Evolutionary conservation across 1,140 invertebrate species (phyloP).

Genomic region (Pararge aegeria): DNA sequence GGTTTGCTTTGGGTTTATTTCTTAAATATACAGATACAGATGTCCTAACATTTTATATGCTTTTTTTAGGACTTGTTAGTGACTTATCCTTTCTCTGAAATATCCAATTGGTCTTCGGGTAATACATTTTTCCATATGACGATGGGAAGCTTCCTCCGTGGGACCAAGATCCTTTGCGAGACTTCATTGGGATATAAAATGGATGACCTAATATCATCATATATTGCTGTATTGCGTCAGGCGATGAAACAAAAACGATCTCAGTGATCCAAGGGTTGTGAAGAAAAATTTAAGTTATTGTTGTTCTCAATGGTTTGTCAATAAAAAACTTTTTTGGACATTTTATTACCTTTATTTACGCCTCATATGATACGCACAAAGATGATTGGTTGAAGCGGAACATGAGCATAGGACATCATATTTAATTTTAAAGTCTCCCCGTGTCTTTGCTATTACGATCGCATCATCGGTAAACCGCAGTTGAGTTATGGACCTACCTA

Average conservation of each 20-base stretch:
- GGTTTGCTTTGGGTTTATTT: too few relatives aligned
- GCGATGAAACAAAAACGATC: slow-evolving; percentile 47
- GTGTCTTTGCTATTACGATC: too few relatives aligned
- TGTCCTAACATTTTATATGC: too few relatives aligned
- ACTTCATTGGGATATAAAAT: slow-evolving; percentile 97
- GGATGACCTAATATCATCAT: slow-evolving; percentile 97
- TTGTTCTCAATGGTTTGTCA: not conserved
- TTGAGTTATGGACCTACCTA: too few relatives aligned
- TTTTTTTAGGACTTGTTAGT: slow-evolving; percentile 87
- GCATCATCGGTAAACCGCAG: too few relatives aligned
- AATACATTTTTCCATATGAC: slow-evolving; percentile 97
- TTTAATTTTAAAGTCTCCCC: too few relatives aligned
- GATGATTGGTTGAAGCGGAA: too few relatives aligned
- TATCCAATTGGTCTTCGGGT: slow-evolving; percentile 96
- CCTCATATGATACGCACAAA: too few relatives aligned
- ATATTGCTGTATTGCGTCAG: slow-evolving; percentile 82
- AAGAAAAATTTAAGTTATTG: not conserved
- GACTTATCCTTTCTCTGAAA: slow-evolving; percentile 91
- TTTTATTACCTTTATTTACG: too few relatives aligned
- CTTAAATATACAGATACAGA: too few relatives aligned
- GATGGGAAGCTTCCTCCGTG: slow-evolving; percentile 91
- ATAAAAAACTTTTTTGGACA: not conserved
- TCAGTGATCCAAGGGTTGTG: not conserved
- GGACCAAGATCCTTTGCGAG: slow-evolving; percentile 94
- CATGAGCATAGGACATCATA: too few relatives aligned